Evolutionary conservation across 2,113 vertebrate species (phyloP).

Genomic region (Globicephala melas): DNA sequence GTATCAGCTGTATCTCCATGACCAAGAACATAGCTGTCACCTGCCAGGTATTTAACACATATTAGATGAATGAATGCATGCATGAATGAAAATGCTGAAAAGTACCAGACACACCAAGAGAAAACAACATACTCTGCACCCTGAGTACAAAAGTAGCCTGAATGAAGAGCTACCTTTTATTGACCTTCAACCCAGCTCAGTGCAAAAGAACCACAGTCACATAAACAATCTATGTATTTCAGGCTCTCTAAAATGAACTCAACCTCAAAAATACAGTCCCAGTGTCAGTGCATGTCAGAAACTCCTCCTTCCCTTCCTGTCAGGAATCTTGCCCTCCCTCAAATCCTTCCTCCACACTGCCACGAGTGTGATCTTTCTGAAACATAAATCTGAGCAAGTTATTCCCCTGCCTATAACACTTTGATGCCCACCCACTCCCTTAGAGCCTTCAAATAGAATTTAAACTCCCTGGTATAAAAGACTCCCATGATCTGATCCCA

Average conservation of each 20-base stretch:
- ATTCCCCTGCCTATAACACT: not conserved
- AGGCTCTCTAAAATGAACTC: not conserved
- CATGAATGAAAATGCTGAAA: not conserved
- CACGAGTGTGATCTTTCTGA: not conserved
- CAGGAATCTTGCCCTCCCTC: not conserved
- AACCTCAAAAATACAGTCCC: not conserved
- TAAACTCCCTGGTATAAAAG: not conserved
- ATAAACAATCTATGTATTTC: not conserved
- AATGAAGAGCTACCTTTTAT: not conserved
- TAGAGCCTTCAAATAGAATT: slow-evolving; percentile 22
- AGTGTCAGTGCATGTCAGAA: not conserved
- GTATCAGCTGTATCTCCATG: not conserved
- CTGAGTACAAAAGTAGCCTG: not conserved
- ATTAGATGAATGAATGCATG: not conserved
- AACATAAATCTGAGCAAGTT: not conserved
- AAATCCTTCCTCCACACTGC: not conserved
- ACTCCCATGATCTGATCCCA: not conserved
- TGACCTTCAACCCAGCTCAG: not conserved
- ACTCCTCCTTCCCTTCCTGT: not conserved
- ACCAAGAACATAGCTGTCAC: not conserved
- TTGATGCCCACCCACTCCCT: not conserved
- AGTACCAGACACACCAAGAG: not conserved
- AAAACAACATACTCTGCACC: not conserved
- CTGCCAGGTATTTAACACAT: not conserved
- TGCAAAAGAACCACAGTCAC: not conserved